Conservation (phyloP, 2,888 invertebrate species). For the Phymatocera aterrima region DNA sequence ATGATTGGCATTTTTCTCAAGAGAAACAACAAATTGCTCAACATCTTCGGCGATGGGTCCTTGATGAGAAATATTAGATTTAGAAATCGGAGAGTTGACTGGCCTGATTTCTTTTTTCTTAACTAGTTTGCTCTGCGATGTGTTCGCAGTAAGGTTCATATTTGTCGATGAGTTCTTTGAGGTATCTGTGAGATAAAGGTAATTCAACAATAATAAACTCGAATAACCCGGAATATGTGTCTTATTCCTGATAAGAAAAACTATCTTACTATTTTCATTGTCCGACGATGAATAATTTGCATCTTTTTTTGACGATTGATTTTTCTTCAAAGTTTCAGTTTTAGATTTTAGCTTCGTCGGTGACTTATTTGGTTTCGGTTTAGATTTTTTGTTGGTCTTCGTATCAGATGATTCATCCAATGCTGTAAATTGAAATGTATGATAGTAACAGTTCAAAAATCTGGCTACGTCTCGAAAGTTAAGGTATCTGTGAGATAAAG, state of each 20-base stretch:
- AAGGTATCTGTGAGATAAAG: too few relatives aligned
- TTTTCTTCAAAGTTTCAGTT: constrained; percentile 3
- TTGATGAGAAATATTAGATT: not conserved
- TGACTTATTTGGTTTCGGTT: constrained; percentile 2
- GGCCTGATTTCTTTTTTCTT: not conserved
- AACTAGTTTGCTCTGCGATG: not conserved
- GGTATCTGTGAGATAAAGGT: constrained; percentile 7
- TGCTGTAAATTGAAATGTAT: constrained; percentile 15
- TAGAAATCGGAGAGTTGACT: not conserved
- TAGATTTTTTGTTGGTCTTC: constrained; percentile 17
- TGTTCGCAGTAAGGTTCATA: not conserved
- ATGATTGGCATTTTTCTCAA: constrained; percentile 4
- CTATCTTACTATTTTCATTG: constrained; percentile 5
- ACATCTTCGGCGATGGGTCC: not conserved
- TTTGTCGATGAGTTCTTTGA: constrained; percentile 3
- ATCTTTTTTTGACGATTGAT: constrained; percentile 12
- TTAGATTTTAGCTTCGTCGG: constrained; percentile 12
- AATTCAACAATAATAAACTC: constrained; percentile 13
- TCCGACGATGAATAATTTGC: constrained; percentile 9
- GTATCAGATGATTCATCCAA: not conserved
- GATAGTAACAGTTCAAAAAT: too few relatives aligned
- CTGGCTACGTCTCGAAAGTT: too few relatives aligned
- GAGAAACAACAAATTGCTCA: constrained; percentile 21
- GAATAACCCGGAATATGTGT: not conserved
- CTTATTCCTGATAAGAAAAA: not conserved